Evolutionary conservation across 2,888 invertebrate species (phyloP), one percentile per base, ranked within the genome.

Genomic region (Lutraria lutraria): DNA sequence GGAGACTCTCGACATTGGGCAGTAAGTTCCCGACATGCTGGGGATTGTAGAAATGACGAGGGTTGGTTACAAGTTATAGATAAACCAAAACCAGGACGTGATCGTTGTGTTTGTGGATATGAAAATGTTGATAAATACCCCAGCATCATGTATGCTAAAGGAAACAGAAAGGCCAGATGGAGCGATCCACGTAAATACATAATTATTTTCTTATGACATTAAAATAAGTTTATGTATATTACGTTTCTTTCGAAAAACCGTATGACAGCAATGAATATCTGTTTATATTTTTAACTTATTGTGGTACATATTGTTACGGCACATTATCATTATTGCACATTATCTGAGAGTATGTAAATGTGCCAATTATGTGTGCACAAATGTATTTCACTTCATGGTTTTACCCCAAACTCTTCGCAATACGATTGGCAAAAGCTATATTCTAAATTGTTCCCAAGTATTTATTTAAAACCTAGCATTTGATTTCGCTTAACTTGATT

Each of bases 1-100:
- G 89, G 88, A 63, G 91, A 92, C 52, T 76, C 91, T 43, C 87
- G 91, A 15, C 92, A 92, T 80, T 92, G 92, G 92, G 83, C 88
- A 0, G 87, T 92, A 0, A 92, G 90, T 83, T 86, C 79, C 16
- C 85, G 88, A 15, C 91, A 92, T 43, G 60, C 81, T 8, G 89
- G 91, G 4, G 88, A 90, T 72, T 92, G 92, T 86, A 81, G 85
- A 21, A 88, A 83, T 34, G 92, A 92, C 76, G 91, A 92, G 29
- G 92, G 92, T 63, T 92, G 92, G 92, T 84, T 92, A 80, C 91
- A 91, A 82, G 89, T 92, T 8, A 34, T 92, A 25, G 92, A 92
- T 80, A 88, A 87, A 84, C 92, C 92, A 0, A 89, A 88, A 80
- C 89, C 91, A 4, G 91, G 92, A 21, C 87, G 91, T 15, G 86